These are phyloP conservation scores for Chironomus tepperi DNA, from an alignment of 1,140 invertebrate genomes.

Conservation along the genomic window DNA sequence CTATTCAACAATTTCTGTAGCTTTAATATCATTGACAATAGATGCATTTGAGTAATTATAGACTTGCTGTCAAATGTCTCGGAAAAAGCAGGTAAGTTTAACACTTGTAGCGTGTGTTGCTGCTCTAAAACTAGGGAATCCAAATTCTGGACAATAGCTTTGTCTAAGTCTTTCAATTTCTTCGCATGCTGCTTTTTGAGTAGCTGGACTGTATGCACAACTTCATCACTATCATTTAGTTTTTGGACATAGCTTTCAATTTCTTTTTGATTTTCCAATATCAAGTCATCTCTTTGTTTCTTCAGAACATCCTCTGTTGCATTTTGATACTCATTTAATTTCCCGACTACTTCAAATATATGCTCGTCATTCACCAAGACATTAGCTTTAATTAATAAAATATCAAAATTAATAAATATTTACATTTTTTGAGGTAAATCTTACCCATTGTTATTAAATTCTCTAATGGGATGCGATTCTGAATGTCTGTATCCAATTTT, in stretches of 20 bases:
- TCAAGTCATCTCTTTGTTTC: neutral
- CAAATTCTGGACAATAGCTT: neutral
- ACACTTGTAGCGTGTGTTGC: neutral
- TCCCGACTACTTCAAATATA: neutral
- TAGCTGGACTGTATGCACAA: neutral
- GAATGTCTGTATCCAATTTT: neutral
- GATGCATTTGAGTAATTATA: neutral
- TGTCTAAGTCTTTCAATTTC: neutral
- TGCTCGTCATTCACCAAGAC: neutral
- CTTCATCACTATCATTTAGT: slow-evolving; percentile 2
- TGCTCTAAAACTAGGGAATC: neutral
- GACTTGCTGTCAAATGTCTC: neutral
- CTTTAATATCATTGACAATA: neutral
- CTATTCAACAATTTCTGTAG: neutral
- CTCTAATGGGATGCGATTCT: neutral
- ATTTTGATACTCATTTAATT: neutral
- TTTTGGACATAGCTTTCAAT: neutral
- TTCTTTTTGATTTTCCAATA: neutral
- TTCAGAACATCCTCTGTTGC: neutral
- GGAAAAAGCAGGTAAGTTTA: neutral
- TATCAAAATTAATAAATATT: no score
- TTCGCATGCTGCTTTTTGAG: neutral
- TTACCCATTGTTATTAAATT: neutral
- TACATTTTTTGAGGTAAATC: no score
- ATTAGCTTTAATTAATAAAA: neutral